Evolutionary conservation across 2,113 vertebrate genomes (phyloP), one percentile per base, ranked within the genome.

Genomic region (Salvelinus alpinus): DNA sequence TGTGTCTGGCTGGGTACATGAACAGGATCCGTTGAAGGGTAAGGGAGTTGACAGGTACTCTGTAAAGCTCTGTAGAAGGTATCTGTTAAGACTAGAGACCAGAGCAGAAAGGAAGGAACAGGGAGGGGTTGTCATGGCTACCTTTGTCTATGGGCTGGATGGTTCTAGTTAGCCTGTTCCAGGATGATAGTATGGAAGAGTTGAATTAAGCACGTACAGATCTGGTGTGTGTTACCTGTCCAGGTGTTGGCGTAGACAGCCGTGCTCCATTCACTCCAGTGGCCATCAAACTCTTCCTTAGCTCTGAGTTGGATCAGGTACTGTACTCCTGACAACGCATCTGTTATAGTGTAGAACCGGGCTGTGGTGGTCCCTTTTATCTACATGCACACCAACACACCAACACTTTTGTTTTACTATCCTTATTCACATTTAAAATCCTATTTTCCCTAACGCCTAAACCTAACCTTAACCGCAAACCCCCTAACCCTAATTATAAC

Each of bases 261-360:
- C 4, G 0, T 0, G 34, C 82, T 93, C 94, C 94, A 94, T 12
- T 90, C 84, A 62, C 94, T 93, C 92, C 92, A 94, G 0, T 29
- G 13, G 1, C 91, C 92, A 0, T 90, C 87, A 38, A 79, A 92
- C 47, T 93, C 90, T 0, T 93, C 87, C 44, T 57, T 91, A 20
- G 82, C 74, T 65, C 85, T 78, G 44, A 94, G 64, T 73, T 90
- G 76, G 34, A 94, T 83, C 82, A 72, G 25, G 70, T 94, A 93
- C n/a, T 78, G 20, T 14, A 64, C 44, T 24, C 88, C 79, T 12
- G 91, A 66, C 13, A 90, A 20, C 1, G 79, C 87, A 62, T 94
- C 90, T 1, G 8, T 79, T 76, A 94, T 93, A 0, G 16, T 76
- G 82, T 78, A 74, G 0, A 12, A 64, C 0, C 5, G 0, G 0